Conservation (phyloP, 2,113 vertebrate species). For the Egretta garzetta region DNA sequence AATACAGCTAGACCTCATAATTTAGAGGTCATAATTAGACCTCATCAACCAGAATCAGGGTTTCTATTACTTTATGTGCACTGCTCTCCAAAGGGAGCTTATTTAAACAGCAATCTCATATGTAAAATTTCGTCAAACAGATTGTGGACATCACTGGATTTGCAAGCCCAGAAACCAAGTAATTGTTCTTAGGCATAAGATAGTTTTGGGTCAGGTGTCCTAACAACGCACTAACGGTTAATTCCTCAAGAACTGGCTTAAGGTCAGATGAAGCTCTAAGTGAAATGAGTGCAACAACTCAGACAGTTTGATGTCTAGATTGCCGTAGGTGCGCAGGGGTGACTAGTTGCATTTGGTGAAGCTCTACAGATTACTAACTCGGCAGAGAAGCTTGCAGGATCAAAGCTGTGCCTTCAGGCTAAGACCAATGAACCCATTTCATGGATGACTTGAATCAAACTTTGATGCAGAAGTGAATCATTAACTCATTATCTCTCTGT, state of each 20-base stretch:
- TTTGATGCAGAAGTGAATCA: constrained; percentile 1
- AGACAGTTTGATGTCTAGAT: fast-evolving
- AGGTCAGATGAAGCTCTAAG: neutral
- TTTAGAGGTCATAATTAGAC: neutral
- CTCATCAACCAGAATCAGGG: neutral
- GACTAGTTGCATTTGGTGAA: neutral
- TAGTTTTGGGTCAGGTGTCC: neutral
- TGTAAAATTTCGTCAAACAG: neutral
- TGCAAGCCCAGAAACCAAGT: neutral
- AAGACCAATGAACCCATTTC: constrained; percentile 8
- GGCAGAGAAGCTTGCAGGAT: neutral
- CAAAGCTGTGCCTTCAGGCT: constrained; percentile 22
- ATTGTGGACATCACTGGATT: neutral
- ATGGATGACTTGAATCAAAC: neutral
- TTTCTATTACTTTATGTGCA: neutral
- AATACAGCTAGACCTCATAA: neutral
- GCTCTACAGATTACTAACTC: neutral
- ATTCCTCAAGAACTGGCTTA: neutral
- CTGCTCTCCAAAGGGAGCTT: neutral
- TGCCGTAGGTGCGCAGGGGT: neutral
- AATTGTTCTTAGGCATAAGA: neutral
- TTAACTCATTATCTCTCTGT: neutral
- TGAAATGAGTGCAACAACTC: fast-evolving
- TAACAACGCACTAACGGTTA: neutral
- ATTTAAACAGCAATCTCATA: neutral